Conservation (phyloP, 1,140 invertebrate species). For the Drosophila elegans region DNA sequence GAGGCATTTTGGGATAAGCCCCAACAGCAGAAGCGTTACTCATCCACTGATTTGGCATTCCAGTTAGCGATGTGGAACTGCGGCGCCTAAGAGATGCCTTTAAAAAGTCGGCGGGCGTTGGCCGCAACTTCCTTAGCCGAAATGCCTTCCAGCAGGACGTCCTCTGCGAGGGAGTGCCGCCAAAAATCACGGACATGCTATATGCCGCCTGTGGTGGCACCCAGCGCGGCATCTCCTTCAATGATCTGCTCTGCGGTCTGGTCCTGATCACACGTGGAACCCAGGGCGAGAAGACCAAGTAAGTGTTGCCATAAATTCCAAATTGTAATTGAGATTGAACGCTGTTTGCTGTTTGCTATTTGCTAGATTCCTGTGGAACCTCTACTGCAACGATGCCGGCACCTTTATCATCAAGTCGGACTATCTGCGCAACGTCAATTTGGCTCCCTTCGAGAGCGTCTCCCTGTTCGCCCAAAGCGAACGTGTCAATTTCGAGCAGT, state of each 20-base stretch:
- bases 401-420: conserved; percentile 91
- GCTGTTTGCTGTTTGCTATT: neutral
- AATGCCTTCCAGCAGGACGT: conserved; percentile 92
- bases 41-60: conserved; percentile 1
- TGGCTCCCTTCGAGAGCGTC: conserved; percentile 73
- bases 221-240: conserved; percentile 91
- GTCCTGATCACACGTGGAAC: conserved; percentile 93
- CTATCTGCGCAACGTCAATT: conserved; percentile 89
- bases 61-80: conserved; percentile 92
- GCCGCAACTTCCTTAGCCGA: conserved; percentile 89
- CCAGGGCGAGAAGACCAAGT: conserved; percentile 94
- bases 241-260: conserved; percentile 92
- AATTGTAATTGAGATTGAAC: neutral
- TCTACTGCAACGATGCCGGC: conserved; percentile 93
- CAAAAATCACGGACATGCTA: conserved; percentile 91
- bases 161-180: conserved; percentile 92
- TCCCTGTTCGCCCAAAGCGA: conserved; percentile 78
- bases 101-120: conserved; percentile 90
- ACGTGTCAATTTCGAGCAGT: conserved; percentile 88
- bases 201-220: conserved; percentile 93
- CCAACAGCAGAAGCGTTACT: conserved; percentile 12
- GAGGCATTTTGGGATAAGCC: conserved; percentile 27
- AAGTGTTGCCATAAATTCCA: conserved; percentile 87
- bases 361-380: conserved; percentile 91
- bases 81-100: conserved; percentile 93